A percentile compares a stretch with the other conserved stretches of the same genome.
phyloP scores from a whole-genome alignment of 2,797 vertebrate species.

The Microtus obscurus region DNA sequence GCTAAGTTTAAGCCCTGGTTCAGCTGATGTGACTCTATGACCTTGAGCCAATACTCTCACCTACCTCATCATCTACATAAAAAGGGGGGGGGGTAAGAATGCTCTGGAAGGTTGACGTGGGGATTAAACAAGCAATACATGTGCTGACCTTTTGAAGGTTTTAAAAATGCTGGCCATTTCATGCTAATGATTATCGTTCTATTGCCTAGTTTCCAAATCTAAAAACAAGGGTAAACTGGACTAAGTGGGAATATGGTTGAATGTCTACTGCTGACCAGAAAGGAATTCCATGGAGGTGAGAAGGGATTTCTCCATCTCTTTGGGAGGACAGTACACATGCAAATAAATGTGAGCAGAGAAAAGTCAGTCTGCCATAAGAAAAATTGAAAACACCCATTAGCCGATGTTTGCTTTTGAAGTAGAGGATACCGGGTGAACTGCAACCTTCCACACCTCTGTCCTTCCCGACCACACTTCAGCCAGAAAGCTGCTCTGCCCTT shows the following conservation, averaged over 20 bases:
- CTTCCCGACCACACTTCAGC: neutral
- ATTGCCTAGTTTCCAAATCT: neutral
- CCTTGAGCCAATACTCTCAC: slow-evolving; percentile 10
- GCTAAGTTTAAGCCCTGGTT: neutral
- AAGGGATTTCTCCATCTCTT: neutral
- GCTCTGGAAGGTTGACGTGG: neutral
- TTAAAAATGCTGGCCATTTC: neutral
- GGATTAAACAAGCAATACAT: neutral
- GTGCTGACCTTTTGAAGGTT: neutral
- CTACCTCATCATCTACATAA: neutral
- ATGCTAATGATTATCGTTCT: neutral
- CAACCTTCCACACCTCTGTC: neutral
- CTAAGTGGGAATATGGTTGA: neutral
- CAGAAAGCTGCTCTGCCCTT: neutral
- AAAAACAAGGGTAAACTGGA: neutral
- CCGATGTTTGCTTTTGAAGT: neutral
- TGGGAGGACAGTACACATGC: neutral
- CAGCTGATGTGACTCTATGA: neutral
- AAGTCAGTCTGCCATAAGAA: slow-evolving; percentile 37
- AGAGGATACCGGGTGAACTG: neutral
- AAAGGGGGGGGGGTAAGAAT: neutral
- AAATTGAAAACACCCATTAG: neutral
- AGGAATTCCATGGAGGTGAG: neutral
- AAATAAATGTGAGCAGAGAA: neutral
- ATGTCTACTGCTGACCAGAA: neutral